Conservation (phyloP, 2,888 invertebrate species). For the Steinernema carpocapsae region DNA sequence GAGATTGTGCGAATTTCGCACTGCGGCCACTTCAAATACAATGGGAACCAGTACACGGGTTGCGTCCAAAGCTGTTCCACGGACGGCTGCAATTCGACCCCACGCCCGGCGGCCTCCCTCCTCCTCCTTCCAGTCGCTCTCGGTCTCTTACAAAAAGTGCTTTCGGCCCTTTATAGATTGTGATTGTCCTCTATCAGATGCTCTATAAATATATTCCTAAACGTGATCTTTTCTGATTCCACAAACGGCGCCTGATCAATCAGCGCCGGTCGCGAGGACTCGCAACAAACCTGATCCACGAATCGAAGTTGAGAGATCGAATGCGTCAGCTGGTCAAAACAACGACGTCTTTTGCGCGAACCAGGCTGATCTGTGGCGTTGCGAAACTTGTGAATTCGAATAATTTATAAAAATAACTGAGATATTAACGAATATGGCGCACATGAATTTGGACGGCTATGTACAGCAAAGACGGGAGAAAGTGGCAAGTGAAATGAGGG, state of each 20-base stretch:
- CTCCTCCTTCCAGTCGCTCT: not conserved
- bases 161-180: slow-evolving; percentile 3
- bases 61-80: slow-evolving; percentile 61
- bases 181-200: not conserved
- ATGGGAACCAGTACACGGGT: slow-evolving; percentile 63
- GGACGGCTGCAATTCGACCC: slow-evolving; percentile 65
- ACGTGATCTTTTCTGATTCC: not conserved
- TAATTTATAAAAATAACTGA: not conserved
- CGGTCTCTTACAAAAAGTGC: not conserved
- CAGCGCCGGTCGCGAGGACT: not conserved
- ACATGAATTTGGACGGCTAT: slow-evolving; percentile 16
- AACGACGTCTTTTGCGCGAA: not conserved
- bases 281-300: not conserved
- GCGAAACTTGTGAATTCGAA: not conserved
- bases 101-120: not conserved
- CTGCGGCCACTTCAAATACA: slow-evolving; percentile 88
- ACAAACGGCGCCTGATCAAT: not conserved
- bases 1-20: slow-evolving; percentile 96
- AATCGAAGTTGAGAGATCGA: slow-evolving; percentile 8
- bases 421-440: slow-evolving; percentile 5
- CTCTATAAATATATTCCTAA: not conserved
- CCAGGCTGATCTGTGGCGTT: not conserved
- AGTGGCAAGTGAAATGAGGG: slow-evolving; percentile 1
- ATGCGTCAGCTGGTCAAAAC: not conserved
- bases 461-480: slow-evolving; percentile 1